Percentiles rank a stretch among this genome's conserved stretches.
Evolutionary conservation across 1,140 invertebrate species (phyloP).

Genomic region (Atta colombica): DNA sequence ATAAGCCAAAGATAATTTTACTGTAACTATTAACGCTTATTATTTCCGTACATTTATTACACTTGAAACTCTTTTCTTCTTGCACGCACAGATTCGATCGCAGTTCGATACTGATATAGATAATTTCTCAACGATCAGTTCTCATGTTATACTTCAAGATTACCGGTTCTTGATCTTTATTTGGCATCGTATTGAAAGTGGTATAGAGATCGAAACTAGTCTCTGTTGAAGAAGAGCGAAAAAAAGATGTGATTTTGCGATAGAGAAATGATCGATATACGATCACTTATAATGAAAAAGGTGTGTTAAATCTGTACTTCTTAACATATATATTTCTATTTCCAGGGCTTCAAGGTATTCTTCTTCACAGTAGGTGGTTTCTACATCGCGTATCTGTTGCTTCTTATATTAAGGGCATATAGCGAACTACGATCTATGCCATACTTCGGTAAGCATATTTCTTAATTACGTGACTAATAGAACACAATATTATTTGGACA

Average conservation of each 20-base stretch:
- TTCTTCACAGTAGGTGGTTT: conserved; percentile 95
- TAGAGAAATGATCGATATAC: not conserved
- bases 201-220: conserved; percentile 46
- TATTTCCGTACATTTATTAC: not conserved
- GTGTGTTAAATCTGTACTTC: not conserved
- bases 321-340: conserved; percentile 74
- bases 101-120: not conserved
- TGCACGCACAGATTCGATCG: not conserved
- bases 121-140: not conserved
- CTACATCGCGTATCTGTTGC: conserved; percentile 94
- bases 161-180: conserved; percentile 23
- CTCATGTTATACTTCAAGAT: conserved; percentile 12
- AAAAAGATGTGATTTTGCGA: not conserved
- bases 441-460: conserved; percentile 93
- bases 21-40: not conserved
- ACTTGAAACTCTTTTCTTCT: not conserved
- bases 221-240: not conserved
- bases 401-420: conserved; percentile 95
- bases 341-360: conserved; percentile 94
- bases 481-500: too few species aligned
- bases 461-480: not conserved
- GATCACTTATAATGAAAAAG: not conserved
- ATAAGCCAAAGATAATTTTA: conserved; percentile 10
- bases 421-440: conserved; percentile 98
- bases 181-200: conserved; percentile 39